Base-by-base conservation (phyloP, 2,797 vertebrate genomes). In the Vireo griseus region DNA sequence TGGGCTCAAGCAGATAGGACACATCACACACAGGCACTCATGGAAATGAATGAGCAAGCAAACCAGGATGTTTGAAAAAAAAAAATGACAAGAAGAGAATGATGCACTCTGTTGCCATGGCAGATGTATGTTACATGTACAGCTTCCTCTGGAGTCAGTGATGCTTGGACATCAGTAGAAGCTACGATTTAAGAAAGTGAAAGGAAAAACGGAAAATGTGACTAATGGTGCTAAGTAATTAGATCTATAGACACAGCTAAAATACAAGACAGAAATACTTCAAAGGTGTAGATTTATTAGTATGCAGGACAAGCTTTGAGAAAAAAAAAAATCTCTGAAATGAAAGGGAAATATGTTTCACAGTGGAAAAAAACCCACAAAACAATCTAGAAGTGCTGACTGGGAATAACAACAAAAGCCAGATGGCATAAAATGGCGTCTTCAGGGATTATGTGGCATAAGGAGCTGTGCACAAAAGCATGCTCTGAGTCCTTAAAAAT, bases 351-450 rank as follows among this genome's bases (percentile, higher is more conserved):
- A 97, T 93, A 94, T 96, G 94, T 96, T 97, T 97, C 97, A 92
- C 92, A 96, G 89, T 88, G 44, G 55, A 35, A 44, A 68, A 94
- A 90, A 97, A 51, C 3, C 2, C 33, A 51, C 31, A 54, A 91
- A 91, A 90, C 86, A 97, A 97, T 97, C 94, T 97, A 96, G 95
- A 97, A 97, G 95, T 97, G 96, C 97, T 97, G 97, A 98, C 96
- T 97, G 97, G 95, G 95, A 97, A 95, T 93, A 97, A 97, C 93
- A 97, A 97, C 97, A 96, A 97, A 97, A 97, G 96, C 97, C 97
- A 98, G 97, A 97, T 98, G 98, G 98, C 94, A 96, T 96, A 97
- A 96, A 98, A 97, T 97, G 97, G 96, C 96, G 96, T 98, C 96
- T 97, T 97, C 96, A 97, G 95, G 95, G 96, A 97, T 98, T 98